These are phyloP conservation scores for Acrobasis suavella DNA, from an alignment of 2,888 invertebrate species.

Conservation along the genomic window DNA sequence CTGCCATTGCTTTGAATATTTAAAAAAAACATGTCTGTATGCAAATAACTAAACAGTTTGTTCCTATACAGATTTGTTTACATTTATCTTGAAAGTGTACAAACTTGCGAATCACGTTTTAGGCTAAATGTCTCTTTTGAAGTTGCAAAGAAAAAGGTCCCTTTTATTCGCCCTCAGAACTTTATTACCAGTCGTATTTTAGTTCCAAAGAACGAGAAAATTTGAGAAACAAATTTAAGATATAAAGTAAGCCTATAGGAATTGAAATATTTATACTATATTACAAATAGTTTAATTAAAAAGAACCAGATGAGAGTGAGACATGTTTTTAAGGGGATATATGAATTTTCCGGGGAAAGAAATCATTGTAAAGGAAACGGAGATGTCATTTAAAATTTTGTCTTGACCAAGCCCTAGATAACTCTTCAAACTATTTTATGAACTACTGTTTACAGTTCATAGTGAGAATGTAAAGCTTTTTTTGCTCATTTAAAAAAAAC, in stretches of 20 bases:
- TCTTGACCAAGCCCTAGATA: too few relatives aligned
- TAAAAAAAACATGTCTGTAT: not conserved
- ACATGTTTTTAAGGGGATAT: too few relatives aligned
- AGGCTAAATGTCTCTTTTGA: conserved; percentile 3
- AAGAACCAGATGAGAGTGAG: not conserved
- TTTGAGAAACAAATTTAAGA: not conserved
- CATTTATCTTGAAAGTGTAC: not conserved
- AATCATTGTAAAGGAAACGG: too few relatives aligned
- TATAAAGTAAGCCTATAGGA: not conserved
- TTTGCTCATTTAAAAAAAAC: too few relatives aligned
- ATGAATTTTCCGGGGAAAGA: too few relatives aligned
- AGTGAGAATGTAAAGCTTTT: too few relatives aligned
- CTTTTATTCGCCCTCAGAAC: conserved; percentile 1
- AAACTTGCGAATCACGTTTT: conserved; percentile 7
- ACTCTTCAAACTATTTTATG: too few relatives aligned
- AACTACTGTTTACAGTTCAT: too few relatives aligned
- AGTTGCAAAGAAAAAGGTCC: conserved; percentile 9
- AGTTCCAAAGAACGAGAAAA: not conserved
- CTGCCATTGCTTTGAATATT: too few relatives aligned
- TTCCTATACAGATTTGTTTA: not conserved
- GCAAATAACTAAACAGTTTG: too few relatives aligned
- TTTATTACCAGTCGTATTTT: conserved; percentile 5
- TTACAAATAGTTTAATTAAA: not conserved
- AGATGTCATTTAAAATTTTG: too few relatives aligned
- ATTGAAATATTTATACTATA: not conserved